Evolutionary conservation across 2,797 vertebrate genomes (phyloP).

Genomic region (Tamandua tetradactyla): DNA sequence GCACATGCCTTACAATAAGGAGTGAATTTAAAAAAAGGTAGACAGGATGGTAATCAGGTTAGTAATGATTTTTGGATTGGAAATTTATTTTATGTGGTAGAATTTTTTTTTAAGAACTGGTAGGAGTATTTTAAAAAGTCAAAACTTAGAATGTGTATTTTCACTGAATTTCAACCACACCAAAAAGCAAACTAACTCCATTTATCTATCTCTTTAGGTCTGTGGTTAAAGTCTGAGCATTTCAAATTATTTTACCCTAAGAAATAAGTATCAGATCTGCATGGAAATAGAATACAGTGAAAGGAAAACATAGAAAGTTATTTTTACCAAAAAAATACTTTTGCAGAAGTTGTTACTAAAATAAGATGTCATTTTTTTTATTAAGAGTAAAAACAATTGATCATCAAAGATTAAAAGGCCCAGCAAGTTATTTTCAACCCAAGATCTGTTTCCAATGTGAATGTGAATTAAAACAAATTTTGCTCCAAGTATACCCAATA

Average conservation of each 20-base stretch:
- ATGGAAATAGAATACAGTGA: not conserved
- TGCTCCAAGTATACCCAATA: not conserved
- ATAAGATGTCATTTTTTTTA: slow-evolving; percentile 29
- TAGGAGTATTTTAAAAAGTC: not conserved
- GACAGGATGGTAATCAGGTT: not conserved
- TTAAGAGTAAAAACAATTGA: slow-evolving; percentile 35
- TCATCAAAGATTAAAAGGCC: slow-evolving; percentile 34
- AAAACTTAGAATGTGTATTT: slow-evolving; percentile 39
- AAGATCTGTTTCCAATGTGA: not conserved
- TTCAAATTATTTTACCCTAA: slow-evolving; percentile 52
- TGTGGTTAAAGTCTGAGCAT: not conserved
- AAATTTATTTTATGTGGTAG: slow-evolving; percentile 2
- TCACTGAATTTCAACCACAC: not conserved
- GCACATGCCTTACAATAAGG: not conserved
- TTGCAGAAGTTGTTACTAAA: not conserved
- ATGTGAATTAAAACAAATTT: not conserved
- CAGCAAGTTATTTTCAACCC: slow-evolving; percentile 10
- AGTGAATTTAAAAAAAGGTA: not conserved
- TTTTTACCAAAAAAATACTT: slow-evolving; percentile 15
- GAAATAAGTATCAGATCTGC: slow-evolving; percentile 33
- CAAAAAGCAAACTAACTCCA: not conserved
- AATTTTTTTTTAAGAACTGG: slow-evolving; percentile 13
- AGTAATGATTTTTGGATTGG: not conserved
- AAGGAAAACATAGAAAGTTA: not conserved
- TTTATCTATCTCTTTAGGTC: not conserved